Evolutionary conservation across 1,140 invertebrate species (phyloP).

Genomic region (Drosophila orena): DNA sequence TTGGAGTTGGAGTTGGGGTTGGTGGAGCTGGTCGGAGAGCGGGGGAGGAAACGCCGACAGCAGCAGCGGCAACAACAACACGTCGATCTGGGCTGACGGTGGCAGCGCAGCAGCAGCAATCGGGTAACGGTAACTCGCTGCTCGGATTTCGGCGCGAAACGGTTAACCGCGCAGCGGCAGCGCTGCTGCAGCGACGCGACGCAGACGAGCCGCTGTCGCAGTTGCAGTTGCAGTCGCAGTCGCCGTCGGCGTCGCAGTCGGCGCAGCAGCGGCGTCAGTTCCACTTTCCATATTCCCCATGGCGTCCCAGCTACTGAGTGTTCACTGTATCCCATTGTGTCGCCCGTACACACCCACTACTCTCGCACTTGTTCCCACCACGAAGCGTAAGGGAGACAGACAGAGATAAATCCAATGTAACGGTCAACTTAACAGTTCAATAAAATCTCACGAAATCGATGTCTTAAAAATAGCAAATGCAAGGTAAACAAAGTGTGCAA

Average conservation of each 20-base stretch:
- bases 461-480: neutral
- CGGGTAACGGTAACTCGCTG: slow-evolving; percentile 6
- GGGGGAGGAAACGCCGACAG: neutral
- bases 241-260: slow-evolving; percentile 8
- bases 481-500: slow-evolving; percentile 8
- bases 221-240: neutral
- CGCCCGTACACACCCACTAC: neutral
- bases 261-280: slow-evolving; percentile 37
- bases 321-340: neutral
- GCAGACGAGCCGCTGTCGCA: slow-evolving; percentile 8
- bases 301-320: slow-evolving; percentile 45
- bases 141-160: slow-evolving; percentile 25
- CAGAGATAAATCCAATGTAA: slow-evolving; percentile 2
- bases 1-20: neutral
- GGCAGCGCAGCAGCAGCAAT: slow-evolving; percentile 11
- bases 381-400: neutral
- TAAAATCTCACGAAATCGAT: neutral
- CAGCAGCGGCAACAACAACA: neutral
- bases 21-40: neutral
- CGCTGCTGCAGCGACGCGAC: slow-evolving; percentile 22
- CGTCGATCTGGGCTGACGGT: neutral
- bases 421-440: neutral
- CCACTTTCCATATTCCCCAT: slow-evolving; percentile 14
- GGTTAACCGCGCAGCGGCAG: neutral
- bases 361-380: neutral